Percentiles rank a stretch among this genome's conserved stretches.
phyloP scores from a whole-genome alignment of 92 coral and sea anemone species.

The Phenganax subtilis region DNA sequence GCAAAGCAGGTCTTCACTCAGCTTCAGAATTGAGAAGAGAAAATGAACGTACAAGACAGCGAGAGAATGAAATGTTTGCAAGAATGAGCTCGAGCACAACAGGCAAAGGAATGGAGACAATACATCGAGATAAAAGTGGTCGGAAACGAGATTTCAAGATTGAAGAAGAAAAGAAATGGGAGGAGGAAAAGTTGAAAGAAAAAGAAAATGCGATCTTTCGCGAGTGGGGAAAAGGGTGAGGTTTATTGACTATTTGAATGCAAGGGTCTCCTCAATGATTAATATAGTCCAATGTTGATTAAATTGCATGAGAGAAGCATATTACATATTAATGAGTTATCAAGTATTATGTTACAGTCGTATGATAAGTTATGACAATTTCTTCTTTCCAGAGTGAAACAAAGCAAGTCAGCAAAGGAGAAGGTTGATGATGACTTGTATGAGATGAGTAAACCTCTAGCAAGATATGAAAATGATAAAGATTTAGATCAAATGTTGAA shows the following conservation, averaged over 20 bases:
- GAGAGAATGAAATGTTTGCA: conserved; percentile 71
- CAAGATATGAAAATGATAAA: conserved; percentile 78
- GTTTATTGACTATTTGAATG: too few relatives aligned
- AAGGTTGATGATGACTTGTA: conserved; percentile 70
- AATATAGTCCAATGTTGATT: too few relatives aligned
- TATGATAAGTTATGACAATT: not conserved
- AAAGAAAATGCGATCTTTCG: conserved; percentile 78
- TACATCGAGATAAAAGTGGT: conserved; percentile 83
- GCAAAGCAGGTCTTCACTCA: conserved; percentile 81
- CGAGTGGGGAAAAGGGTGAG: conserved; percentile 97
- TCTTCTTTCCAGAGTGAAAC: conserved; percentile 49
- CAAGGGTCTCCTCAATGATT: too few relatives aligned
- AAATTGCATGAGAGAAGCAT: too few relatives aligned
- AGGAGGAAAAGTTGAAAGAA: conserved; percentile 69
- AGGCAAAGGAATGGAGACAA: conserved; percentile 77
- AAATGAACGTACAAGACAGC: conserved; percentile 51
- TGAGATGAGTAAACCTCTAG: conserved; percentile 82
- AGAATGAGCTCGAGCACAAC: conserved; percentile 62
- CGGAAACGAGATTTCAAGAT: conserved; percentile 65
- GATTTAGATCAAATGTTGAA: conserved; percentile 81
- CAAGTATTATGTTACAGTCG: not conserved
- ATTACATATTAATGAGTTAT: too few relatives aligned
- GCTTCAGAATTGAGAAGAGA: conserved; percentile 67
- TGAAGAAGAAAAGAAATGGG: conserved; percentile 66
- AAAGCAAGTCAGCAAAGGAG: conserved; percentile 55